Base-by-base conservation (phyloP, 2,888 invertebrate species). In the Actias luna region DNA sequence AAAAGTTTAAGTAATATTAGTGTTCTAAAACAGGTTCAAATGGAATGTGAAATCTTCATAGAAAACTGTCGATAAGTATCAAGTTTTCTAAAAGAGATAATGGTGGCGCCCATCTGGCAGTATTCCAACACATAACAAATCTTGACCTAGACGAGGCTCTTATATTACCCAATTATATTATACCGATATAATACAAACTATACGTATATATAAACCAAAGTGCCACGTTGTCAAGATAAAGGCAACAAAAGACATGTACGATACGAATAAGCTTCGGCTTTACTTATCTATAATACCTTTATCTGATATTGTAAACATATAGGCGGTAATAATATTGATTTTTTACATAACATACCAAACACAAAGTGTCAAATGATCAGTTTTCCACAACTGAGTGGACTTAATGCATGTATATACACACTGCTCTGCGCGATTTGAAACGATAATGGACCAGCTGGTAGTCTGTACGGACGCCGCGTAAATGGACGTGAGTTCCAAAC, bases 71-170 rank as follows among this genome's bases (percentile, higher is more conserved):
- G 42, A 5, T 18, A 18, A n/a, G 1, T 3, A 52, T 27, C 25
- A 27, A 14, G 12, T n/a, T 39, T 18, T 16, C 5, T 27, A 39
- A 18, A 7, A 18, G 22, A 39, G 55, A 57, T 31, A 35, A 29
- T 31, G 0, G 42, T 42, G 27, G 27, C n/a, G 25, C 22, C 22
- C 27, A 31, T 18, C 57, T 62, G 61, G 61, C 61, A 58, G 18
- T 12, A n/a, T 31, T 57, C 61, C 58, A 62, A 46, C 31, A n/a
- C 22, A 39, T 36, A 61, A 61, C 57, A 42, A 62, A 62, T 58
- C 61, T 58, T 62, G 58, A 62, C 61, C 61, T 61, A 62, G 39
- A 62, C 22, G 10, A 39, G 10, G n/a, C 16, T 33, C 57, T 58
- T 46, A 42, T 58, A 57, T 62, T 58, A 58, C 16, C 39, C 59